Percentiles rank a stretch among this genome's conserved stretches.
phyloP scores from a whole-genome alignment of 2,888 invertebrate species.

The Andrena praecox region DNA sequence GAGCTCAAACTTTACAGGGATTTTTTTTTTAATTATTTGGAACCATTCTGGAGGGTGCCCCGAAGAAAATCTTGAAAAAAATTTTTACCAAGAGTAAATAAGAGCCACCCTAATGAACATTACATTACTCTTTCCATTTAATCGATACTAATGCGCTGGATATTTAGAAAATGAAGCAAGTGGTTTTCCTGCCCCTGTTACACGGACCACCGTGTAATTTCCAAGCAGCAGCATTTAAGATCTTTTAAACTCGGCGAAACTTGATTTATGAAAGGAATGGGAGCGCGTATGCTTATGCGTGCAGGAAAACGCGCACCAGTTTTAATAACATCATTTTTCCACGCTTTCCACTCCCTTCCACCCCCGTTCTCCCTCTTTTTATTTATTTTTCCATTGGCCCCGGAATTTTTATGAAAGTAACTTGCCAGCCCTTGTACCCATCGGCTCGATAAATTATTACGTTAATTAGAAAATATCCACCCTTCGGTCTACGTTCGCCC shows the following conservation, averaged over 20 bases:
- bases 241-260: constrained; percentile 2
- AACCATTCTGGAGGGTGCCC: no score
- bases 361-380: constrained; percentile 52
- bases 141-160: no score
- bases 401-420: constrained; percentile 77
- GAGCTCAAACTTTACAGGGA: no score
- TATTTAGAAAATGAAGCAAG: no score
- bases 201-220: background rate
- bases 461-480: constrained; percentile 76
- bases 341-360: constrained; percentile 37
- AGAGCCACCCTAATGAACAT: no score
- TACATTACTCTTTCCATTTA: no score
- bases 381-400: constrained; percentile 65
- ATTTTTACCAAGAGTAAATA: no score
- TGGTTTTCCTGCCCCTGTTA: background rate
- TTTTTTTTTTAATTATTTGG: no score
- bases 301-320: constrained; percentile 29
- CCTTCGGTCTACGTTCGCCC: constrained; percentile 1
- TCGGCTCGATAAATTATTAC: constrained; percentile 75
- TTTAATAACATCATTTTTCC: constrained; percentile 74
- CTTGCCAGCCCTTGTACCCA: constrained; percentile 31
- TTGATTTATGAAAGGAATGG: constrained; percentile 23
- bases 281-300: background rate
- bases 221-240: background rate
- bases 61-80: no score